Evolutionary conservation across 2,888 invertebrate species (phyloP), one percentile per base, ranked within the genome.

Genomic region (Eumerus sabulonum): DNA sequence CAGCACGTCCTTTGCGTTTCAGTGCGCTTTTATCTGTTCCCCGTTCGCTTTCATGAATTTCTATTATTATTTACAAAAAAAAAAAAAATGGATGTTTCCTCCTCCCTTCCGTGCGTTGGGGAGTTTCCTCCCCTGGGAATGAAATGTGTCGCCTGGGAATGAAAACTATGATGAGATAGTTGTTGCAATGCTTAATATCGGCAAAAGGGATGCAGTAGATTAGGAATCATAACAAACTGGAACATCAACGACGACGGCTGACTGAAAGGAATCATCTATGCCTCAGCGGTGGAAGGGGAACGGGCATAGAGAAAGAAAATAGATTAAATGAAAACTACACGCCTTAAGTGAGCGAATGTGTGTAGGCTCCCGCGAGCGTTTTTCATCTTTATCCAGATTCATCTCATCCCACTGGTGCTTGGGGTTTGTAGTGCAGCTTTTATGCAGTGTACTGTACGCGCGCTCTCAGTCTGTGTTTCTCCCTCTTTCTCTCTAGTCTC

Each of bases 151-250:
- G 57, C 62, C 63, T 71, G 36, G 62, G 17, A 63, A 66, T 2
- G 42, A 16, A n/a, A 35, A 17, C 36, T 56, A 48, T 36, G 47
- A n/a, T 40, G 38, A 17, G 48, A 60, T 56, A 44, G 38, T 9
- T 27, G 27, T 2, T 27, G 27, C 27, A 7, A 7, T 27, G 27
- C 27, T 27, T 64, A 56, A 59, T 47, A 71, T 73, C 13, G 44
- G 16, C 35, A 4, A 27, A 27, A 27, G 45, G 45, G 71, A 66
- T 67, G 60, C 45, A 7, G 27, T 7, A 62, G 72, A 72, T 77
- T 77, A 72, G 62, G 47, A 72, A 67, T 77, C 72, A 72, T 45
- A 67, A 67, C 72, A 77, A 77, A 72, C 67, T 72, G 47, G 72
- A 77, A 59, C 72, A 62, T 11, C 18, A 36, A 40, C 40, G 40